phyloP scores from a whole-genome alignment of 2,113 vertebrate species.

The Myotis yumanensis region DNA sequence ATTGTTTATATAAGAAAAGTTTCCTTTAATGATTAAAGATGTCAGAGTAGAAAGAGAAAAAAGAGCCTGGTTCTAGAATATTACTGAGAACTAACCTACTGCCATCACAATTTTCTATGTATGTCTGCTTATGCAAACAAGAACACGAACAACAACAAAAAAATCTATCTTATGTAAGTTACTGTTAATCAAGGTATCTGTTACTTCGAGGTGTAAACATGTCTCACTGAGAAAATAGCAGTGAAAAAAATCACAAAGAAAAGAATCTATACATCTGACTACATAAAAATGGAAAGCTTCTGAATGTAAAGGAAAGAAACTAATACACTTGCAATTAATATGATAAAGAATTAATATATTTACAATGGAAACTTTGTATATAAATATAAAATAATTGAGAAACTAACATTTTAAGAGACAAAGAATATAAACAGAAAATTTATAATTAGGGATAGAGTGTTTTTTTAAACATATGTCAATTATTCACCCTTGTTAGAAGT shows the following conservation, averaged over 20 bases:
- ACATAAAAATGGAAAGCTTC: conserved; percentile 6
- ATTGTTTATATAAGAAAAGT: background rate
- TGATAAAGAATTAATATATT: background rate
- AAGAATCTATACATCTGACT: background rate
- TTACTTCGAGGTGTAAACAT: conserved; percentile 30
- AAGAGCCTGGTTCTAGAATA: background rate
- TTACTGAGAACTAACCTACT: conserved; percentile 11
- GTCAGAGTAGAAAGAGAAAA: background rate
- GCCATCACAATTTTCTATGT: background rate
- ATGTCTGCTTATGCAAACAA: background rate
- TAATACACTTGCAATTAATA: background rate
- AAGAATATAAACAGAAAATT: conserved; percentile 10
- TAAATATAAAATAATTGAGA: conserved; percentile 14
- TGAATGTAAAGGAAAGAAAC: background rate
- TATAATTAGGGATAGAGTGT: background rate
- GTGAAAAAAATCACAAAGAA: background rate
- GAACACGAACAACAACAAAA: background rate
- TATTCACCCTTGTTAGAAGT: background rate
- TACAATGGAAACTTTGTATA: background rate
- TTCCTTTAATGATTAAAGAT: conserved; percentile 2
- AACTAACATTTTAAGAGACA: background rate
- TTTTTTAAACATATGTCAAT: conserved; percentile 10
- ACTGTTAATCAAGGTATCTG: background rate
- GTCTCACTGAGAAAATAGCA: background rate
- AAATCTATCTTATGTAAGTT: background rate